Evolutionary conservation across 2,888 invertebrate genomes (phyloP).

Genomic region (Cryptus armator): DNA sequence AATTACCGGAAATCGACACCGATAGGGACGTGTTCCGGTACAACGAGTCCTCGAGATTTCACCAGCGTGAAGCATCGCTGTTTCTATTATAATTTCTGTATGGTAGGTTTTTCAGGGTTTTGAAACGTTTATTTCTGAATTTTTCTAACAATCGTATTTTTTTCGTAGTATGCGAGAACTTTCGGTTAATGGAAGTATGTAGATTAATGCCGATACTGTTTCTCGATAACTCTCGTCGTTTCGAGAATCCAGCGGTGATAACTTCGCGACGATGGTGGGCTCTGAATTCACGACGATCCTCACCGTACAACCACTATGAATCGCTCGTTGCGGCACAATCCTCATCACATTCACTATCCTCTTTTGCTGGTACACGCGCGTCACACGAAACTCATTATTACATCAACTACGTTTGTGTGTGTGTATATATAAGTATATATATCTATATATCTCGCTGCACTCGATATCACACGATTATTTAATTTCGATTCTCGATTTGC

Average conservation of each 20-base stretch:
- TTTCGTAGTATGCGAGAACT: background rate
- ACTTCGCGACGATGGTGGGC: slow-evolving; percentile 2
- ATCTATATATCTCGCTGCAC: too few species aligned
- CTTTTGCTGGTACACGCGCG: slow-evolving; percentile 21
- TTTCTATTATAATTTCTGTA: background rate
- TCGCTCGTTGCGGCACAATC: slow-evolving; percentile 52
- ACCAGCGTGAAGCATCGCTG: slow-evolving; percentile 41
- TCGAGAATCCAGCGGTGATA: slow-evolving; percentile 38
- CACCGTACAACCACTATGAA: slow-evolving; percentile 33
- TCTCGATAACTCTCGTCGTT: slow-evolving; percentile 6
- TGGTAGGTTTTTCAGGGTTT: too few species aligned
- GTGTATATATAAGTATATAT: too few species aligned
- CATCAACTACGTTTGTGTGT: background rate
- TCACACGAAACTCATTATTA: slow-evolving; percentile 2
- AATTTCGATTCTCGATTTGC: too few species aligned
- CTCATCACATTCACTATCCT: slow-evolving; percentile 61
- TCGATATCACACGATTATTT: background rate
- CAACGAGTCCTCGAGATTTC: slow-evolving; percentile 2
- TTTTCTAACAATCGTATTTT: background rate
- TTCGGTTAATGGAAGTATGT: background rate
- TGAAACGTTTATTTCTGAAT: background rate
- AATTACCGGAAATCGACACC: slow-evolving; percentile 19
- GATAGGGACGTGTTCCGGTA: slow-evolving; percentile 26
- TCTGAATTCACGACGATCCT: slow-evolving; percentile 11
- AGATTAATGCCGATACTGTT: background rate